Evolutionary conservation across 2,113 vertebrate species (phyloP).

Genomic region (Macquaria ambigua): DNA sequence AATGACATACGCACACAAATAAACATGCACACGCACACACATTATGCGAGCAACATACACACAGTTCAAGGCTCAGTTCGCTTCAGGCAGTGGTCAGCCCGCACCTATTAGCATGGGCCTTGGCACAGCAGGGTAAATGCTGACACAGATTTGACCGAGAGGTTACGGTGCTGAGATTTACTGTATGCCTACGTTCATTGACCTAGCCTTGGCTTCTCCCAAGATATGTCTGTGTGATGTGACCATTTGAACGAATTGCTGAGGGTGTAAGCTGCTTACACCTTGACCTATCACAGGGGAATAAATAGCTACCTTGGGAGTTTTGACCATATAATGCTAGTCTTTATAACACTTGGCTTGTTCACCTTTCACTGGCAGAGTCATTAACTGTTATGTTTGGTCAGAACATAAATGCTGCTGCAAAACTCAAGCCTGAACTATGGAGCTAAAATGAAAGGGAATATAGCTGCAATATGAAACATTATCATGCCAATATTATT

Average conservation of each 20-base stretch:
- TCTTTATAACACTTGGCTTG: constrained; percentile 65
- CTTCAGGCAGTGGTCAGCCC: constrained; percentile 47
- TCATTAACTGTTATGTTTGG: constrained; percentile 65
- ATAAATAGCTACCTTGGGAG: constrained; percentile 63
- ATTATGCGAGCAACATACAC: not conserved
- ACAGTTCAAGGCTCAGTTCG: constrained; percentile 59
- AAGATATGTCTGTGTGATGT: constrained; percentile 61
- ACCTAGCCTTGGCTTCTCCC: constrained; percentile 70
- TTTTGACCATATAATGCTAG: constrained; percentile 63
- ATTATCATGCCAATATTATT: not conserved
- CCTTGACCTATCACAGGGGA: constrained; percentile 70
- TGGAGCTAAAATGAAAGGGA: constrained; percentile 9
- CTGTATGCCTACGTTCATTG: constrained; percentile 60
- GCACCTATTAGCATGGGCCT: constrained; percentile 71
- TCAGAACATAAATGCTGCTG: constrained; percentile 42
- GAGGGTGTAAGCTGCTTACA: constrained; percentile 61
- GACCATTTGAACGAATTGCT: constrained; percentile 71
- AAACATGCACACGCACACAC: constrained; percentile 10
- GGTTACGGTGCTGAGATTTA: constrained; percentile 75
- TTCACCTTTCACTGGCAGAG: constrained; percentile 58
- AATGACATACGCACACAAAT: constrained; percentile 56
- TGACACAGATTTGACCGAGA: constrained; percentile 77
- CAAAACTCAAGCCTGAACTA: constrained; percentile 16
- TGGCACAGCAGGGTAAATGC: constrained; percentile 69
- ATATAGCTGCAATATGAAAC: not conserved